Conservation (phyloP, 2,888 invertebrate species). For the Pseudeuparius sepicola region DNA sequence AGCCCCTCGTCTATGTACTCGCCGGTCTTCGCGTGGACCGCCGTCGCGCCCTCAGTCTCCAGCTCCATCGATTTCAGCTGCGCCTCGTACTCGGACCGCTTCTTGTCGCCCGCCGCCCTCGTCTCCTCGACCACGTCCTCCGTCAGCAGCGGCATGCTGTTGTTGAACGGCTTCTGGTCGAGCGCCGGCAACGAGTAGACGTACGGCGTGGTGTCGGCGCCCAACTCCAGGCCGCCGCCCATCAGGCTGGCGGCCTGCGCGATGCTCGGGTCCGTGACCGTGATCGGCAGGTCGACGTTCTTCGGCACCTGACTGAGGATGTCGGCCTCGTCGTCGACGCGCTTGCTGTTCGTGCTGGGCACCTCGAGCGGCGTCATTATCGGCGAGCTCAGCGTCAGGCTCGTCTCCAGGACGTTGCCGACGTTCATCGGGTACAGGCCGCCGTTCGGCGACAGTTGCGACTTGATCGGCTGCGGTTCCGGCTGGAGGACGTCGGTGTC, state of each 20-base stretch:
- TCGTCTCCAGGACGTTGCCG: constrained; percentile 63
- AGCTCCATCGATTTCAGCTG: constrained; percentile 50
- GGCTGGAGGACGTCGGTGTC: constrained; percentile 60
- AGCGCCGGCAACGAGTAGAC: constrained; percentile 35
- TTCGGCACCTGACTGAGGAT: constrained; percentile 44
- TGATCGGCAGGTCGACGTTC: constrained; percentile 64
- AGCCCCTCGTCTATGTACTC: constrained; percentile 28
- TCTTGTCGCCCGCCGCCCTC: constrained; percentile 4
- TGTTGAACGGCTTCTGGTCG: constrained; percentile 35
- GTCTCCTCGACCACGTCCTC: constrained; percentile 42
- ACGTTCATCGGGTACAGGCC: constrained; percentile 45
- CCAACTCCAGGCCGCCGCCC: too few species aligned
- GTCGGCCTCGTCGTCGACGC: constrained; percentile 34
- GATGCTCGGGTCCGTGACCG: constrained; percentile 66
- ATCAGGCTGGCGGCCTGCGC: constrained; percentile 49
- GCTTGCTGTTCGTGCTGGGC: constrained; percentile 44
- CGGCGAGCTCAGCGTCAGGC: constrained; percentile 63
- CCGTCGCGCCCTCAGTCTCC: constrained; percentile 29
- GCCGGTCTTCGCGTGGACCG: background rate
- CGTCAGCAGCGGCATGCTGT: constrained; percentile 50
- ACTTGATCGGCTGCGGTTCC: constrained; percentile 25
- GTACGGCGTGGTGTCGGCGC: constrained; percentile 32
- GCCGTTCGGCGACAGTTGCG: constrained; percentile 48
- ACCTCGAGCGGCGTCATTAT: constrained; percentile 76
- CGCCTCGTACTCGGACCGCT: constrained; percentile 23